Conservation (phyloP, 1,140 invertebrate species). For the Drosophila navojoa region DNA sequence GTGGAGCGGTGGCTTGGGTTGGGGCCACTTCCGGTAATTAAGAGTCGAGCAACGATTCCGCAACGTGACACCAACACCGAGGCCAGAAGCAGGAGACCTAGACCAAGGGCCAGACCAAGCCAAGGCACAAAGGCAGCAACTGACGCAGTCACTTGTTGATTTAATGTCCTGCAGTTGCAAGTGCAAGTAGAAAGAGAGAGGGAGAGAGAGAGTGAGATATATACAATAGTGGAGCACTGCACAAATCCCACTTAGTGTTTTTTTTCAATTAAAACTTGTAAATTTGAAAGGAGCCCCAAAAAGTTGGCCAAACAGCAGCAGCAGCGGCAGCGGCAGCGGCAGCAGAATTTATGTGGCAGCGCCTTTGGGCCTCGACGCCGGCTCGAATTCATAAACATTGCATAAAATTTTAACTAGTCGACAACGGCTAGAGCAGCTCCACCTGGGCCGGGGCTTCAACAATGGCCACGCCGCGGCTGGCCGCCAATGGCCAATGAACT, state of each 20-base stretch:
- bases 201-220: too few relatives aligned
- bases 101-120: neutral
- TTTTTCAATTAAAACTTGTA: conserved; percentile 50
- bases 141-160: conserved; percentile 37
- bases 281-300: conserved; percentile 32
- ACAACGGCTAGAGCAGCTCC: conserved; percentile 11
- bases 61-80: conserved; percentile 39
- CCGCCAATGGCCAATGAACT: conserved; percentile 46
- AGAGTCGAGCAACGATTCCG: conserved; percentile 20
- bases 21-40: conserved; percentile 48
- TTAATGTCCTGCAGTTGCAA: conserved; percentile 20
- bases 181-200: neutral
- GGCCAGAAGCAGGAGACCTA: neutral
- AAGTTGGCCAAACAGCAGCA: conserved; percentile 17
- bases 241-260: conserved; percentile 24
- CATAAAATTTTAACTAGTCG: conserved; percentile 34
- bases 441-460: conserved; percentile 2
- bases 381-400: conserved; percentile 40
- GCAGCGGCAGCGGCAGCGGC: too few relatives aligned
- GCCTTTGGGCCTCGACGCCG: neutral
- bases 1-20: neutral
- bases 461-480: conserved; percentile 14
- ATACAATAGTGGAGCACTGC: neutral
- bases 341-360: conserved; percentile 14
- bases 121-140: neutral